Percentiles rank a stretch among this genome's conserved stretches.
Evolutionary conservation across 2,888 invertebrate species (phyloP).

Genomic region (Pogonocherus hispidulus): DNA sequence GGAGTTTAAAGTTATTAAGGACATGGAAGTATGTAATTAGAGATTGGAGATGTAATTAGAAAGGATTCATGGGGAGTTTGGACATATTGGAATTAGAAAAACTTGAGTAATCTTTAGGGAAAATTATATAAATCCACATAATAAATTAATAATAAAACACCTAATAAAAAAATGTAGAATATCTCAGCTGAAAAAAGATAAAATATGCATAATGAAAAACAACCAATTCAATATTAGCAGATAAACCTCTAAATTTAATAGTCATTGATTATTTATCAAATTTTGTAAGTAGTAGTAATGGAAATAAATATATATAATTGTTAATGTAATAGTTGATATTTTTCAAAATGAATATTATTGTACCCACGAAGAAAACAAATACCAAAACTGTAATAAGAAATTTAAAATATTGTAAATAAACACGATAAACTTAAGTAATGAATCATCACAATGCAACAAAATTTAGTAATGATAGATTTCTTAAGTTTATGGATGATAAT

Average conservation of each 20-base stretch:
- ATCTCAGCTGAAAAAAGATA: slow-evolving; percentile 20
- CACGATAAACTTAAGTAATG: neutral
- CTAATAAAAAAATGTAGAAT: neutral
- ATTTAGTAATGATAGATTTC: neutral
- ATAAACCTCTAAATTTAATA: neutral
- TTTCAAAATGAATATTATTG: slow-evolving; percentile 35
- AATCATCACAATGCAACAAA: neutral
- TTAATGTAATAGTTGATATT: slow-evolving; percentile 30
- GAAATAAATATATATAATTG: slow-evolving; percentile 28
- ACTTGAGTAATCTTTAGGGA: slow-evolving; percentile 32
- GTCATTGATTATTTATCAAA: neutral
- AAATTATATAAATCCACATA: slow-evolving; percentile 5
- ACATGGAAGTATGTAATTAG: slow-evolving; percentile 22
- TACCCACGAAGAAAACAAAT: slow-evolving; percentile 23
- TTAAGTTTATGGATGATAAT: neutral
- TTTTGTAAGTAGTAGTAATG: neutral
- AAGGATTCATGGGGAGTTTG: slow-evolving; percentile 19
- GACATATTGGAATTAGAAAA: slow-evolving; percentile 17
- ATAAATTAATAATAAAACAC: slow-evolving; percentile 10
- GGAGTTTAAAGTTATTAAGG: slow-evolving; percentile 11
- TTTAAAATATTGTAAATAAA: neutral
- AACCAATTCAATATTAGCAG: neutral
- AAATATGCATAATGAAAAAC: neutral
- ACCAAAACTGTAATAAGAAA: neutral
- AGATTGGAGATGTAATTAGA: neutral